Percentiles rank a stretch among this genome's conserved stretches.
Evolutionary conservation across 1,140 invertebrate species (phyloP).

Genomic region (Bombus difficillimus): DNA sequence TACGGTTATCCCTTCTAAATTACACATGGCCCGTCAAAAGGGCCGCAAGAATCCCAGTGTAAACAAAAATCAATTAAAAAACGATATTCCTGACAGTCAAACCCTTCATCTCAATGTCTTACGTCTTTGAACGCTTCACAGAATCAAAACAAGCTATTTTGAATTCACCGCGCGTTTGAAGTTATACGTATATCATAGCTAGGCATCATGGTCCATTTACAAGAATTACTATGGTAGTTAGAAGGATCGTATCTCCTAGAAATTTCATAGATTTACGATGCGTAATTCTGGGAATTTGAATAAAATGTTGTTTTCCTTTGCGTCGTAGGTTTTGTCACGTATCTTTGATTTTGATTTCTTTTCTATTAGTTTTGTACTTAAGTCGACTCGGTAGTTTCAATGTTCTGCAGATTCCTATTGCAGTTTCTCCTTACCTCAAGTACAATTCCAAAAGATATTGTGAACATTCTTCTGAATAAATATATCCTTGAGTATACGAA

Average conservation of each 20-base stretch:
- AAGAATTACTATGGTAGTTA: background rate
- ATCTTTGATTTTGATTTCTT: too few relatives aligned
- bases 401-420: too few relatives aligned
- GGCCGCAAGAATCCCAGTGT: background rate
- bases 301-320: background rate
- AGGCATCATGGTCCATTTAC: background rate
- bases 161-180: background rate
- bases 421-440: too few relatives aligned
- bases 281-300: background rate
- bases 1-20: constrained; percentile 6
- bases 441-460: too few relatives aligned
- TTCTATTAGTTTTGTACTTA: too few relatives aligned
- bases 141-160: constrained; percentile 4
- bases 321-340: background rate
- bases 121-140: background rate
- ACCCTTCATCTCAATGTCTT: too few relatives aligned
- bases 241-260: background rate
- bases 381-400: too few relatives aligned
- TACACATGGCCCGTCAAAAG: too few relatives aligned
- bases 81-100: too few relatives aligned
- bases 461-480: too few relatives aligned
- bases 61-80: background rate
- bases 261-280: background rate
- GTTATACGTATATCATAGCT: too few relatives aligned
- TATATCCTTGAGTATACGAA: too few relatives aligned